A percentile compares a stretch with the other conserved stretches of the same genome.
Evolutionary conservation across 2,797 vertebrate genomes (phyloP).

Genomic region (Pseudochirops cupreus): DNA sequence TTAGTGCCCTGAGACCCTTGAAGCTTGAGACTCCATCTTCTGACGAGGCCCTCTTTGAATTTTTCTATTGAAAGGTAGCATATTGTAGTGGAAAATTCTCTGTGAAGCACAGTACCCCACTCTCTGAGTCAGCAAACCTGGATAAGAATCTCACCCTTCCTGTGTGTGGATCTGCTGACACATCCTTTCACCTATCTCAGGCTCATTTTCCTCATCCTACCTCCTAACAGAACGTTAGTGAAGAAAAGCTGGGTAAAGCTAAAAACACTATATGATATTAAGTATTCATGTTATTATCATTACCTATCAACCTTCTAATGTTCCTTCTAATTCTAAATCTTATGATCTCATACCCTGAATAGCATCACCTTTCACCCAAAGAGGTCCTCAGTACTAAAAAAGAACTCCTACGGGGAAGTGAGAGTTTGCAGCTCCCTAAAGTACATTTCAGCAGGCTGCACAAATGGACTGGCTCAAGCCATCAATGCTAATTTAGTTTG

Average conservation of each 20-base stretch:
- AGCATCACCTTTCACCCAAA: neutral
- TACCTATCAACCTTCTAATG: neutral
- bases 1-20: neutral
- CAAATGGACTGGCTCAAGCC: neutral
- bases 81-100: neutral
- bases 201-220: neutral
- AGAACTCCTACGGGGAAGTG: neutral
- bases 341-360: neutral
- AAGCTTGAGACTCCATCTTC: neutral
- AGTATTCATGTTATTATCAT: neutral
- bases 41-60: neutral
- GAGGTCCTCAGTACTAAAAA: neutral
- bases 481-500: constrained; percentile 19
- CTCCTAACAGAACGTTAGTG: neutral
- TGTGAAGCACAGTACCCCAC: neutral
- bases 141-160: neutral
- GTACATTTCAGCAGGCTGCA: neutral
- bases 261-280: neutral
- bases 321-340: neutral
- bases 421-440: neutral
- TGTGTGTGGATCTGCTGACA: neutral
- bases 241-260: neutral
- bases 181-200: neutral
- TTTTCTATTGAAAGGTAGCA: neutral
- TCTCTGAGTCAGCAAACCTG: neutral